Evolutionary conservation across 2,113 vertebrate species (phyloP), one percentile per base, ranked within the genome.

Genomic region (Pyrgilauda ruficollis): DNA sequence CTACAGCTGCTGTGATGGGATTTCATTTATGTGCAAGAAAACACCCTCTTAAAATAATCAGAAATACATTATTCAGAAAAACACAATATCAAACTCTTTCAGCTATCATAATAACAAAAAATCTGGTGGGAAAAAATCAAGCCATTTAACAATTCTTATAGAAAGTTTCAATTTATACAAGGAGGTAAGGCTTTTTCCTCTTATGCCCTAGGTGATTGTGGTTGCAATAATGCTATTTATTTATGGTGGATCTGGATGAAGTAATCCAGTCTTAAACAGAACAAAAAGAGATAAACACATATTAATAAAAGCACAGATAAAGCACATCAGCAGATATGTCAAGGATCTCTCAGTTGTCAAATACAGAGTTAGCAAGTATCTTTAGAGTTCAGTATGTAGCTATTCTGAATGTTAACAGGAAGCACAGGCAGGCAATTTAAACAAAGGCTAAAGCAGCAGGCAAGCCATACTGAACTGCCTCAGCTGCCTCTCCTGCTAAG

Each of bases 51-150:
- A 61, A 84, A 96, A 94, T 82, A 94, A 91, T 84, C 75, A 93
- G 63, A 90, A 84, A 74, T 81, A 43, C 9, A 93, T 94, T 94
- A 89, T 92, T 87, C 46, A 67, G 79, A 77, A 91, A 93, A 89
- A 81, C 55, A 92, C 64, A 87, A 52, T 84, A 73, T 90, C 37
- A 8, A 87, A 92, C 44, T 67, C 56, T 69, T 96, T 92, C 84
- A 94, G 59, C 86, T 92, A 84, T 70, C 68, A 92, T 70, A 96
- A 87, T 85, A 87, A 95, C 50, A 7, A 78, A 70, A 87, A 76
- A 49, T 56, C 66, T 70, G 50, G 74, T 83, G 59, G 46, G 15
- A 96, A 20, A 55, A 76, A 94, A 87, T 94, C 35, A 87, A 89
- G 23, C 11, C 50, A 85, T 80, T 95, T 80, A 83, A 70, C 70